These are phyloP conservation scores for Patella caerulea DNA, from an alignment of 2,888 invertebrate species.

Conservation along the genomic window DNA sequence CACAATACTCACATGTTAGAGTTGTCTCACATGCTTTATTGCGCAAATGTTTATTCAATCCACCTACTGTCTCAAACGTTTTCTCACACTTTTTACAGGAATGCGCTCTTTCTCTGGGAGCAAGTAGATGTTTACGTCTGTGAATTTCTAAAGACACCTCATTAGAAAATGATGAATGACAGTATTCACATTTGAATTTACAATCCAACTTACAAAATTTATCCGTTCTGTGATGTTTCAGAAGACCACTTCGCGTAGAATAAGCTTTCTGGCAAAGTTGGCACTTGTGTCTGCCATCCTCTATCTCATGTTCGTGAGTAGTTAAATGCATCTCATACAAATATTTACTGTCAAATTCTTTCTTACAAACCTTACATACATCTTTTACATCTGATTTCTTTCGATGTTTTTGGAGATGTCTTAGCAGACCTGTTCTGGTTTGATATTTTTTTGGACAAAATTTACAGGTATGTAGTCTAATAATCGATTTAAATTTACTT, in stretches of 20 bases:
- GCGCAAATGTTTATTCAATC: not conserved
- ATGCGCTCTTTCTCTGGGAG: not conserved
- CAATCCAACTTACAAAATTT: not conserved
- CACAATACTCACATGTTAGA: not conserved
- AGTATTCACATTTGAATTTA: slow-evolving; percentile 3
- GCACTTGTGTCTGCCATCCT: slow-evolving; percentile 12
- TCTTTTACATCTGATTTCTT: slow-evolving; percentile 1
- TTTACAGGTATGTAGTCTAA: not conserved
- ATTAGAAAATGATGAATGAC: not conserved
- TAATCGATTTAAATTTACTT: too few species aligned
- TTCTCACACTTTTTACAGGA: slow-evolving; percentile 11
- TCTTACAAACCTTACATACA: slow-evolving; percentile 8
- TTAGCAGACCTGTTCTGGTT: not conserved
- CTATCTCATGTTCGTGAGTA: not conserved
- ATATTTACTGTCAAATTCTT: slow-evolving; percentile 9
- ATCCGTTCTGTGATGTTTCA: slow-evolving; percentile 15
- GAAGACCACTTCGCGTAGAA: not conserved
- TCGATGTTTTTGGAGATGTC: not conserved
- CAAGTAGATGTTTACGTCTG: not conserved
- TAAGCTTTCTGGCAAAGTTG: slow-evolving; percentile 12
- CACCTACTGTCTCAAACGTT: slow-evolving; percentile 18
- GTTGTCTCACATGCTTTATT: slow-evolving; percentile 6
- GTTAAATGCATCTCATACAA: not conserved
- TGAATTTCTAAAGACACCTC: not conserved
- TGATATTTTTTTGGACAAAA: not conserved